Base-by-base conservation (phyloP, 1,140 invertebrate species). In the Polypedilum pembai region DNA sequence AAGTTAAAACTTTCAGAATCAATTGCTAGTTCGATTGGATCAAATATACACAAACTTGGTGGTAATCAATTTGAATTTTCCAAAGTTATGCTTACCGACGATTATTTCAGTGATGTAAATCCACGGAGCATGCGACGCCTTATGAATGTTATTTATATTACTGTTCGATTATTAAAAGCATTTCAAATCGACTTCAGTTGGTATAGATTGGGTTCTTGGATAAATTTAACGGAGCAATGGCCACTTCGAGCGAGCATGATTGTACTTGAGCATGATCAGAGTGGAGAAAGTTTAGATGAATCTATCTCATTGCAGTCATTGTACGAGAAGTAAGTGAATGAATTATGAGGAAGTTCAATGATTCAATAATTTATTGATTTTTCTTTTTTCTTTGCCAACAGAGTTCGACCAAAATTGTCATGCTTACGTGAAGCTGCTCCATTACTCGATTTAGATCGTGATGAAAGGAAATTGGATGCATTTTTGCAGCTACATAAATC, bases 151-250 rank as follows among this genome's bases (percentile, higher is more conserved):
- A 91, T 99, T 66, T 97, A 98, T 79, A 91, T 98, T 18, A 98
- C 95, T 76, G 95, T 96, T 74, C 90, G 97, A 66, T 86, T 99
- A 75, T 84, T 99, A 76, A 95, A 98, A 87, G 94, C 97, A 78
- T 98, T 98, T 86, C 95, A 98, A 84, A 95, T 99, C 76, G 97
- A 99, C 81, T 99, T 99, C 83, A 98, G 96, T 83, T 99, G 97
- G 97, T 95, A 98, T 83, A 92, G 96, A 77, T 85, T 98, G 76
- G 94, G 95, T 73, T 94, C 93, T 74, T 99, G 96, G 96, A 93
- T 98, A 73, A 99, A 99, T 82, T 91, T 99, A 41, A 98, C 96
- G 0, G 98, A 99, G 82, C 97, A 99, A 82, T 99, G 97, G 97
- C 96, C 97, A 0, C 95, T 96, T 82, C 86, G 96, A 75, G 94